A percentile compares a stretch with the other conserved stretches of the same genome.
Conservation (phyloP, 2,888 invertebrate genomes). For the Melikaiella ostensackeni region DNA sequence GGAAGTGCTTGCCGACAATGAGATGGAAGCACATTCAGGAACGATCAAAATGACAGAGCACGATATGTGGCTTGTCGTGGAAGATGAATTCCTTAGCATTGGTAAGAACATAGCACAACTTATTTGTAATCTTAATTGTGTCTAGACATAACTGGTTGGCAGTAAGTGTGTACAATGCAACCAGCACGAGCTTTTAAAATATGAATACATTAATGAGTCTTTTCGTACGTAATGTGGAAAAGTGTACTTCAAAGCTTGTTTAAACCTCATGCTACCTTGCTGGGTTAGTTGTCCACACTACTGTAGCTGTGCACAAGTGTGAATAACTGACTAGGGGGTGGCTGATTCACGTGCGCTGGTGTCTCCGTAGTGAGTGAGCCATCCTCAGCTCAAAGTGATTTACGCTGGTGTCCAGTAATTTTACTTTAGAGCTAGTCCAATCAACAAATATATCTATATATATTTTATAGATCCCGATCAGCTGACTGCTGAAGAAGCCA, state of each 20-base stretch:
- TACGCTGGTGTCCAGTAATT: slow-evolving; percentile 7
- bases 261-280: not conserved
- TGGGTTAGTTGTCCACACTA: slow-evolving; percentile 1
- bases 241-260: no score
- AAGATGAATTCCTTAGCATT: no score
- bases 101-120: no score
- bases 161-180: not conserved
- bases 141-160: not conserved
- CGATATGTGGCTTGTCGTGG: no score
- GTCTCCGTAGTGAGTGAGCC: not conserved
- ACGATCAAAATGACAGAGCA: no score
- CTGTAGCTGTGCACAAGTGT: not conserved
- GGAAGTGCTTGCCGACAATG: no score
- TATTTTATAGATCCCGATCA: no score
- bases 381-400: not conserved
- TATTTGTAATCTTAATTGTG: no score
- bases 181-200: not conserved
- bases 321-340: not conserved
- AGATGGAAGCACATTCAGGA: no score
- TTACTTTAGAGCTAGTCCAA: not conserved
- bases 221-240: no score
- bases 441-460: not conserved
- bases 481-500: not conserved
- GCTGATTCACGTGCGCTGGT: not conserved
- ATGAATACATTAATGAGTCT: no score